A percentile compares a stretch with the other conserved stretches of the same genome.
These are phyloP conservation scores for Orius insidiosus DNA, from an alignment of 1,140 invertebrate genomes.

Conservation along the genomic window DNA sequence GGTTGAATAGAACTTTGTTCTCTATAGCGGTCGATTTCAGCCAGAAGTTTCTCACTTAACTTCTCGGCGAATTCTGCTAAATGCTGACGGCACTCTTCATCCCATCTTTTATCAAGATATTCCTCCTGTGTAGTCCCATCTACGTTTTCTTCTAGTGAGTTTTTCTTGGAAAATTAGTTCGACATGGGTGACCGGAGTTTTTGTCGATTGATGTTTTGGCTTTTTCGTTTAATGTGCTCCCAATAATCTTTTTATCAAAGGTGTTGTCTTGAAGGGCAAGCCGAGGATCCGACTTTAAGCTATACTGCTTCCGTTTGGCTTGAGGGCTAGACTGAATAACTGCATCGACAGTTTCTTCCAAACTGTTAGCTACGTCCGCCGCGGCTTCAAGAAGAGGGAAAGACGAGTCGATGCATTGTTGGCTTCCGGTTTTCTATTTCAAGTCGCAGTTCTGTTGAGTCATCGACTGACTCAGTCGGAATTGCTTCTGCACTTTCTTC, in stretches of 20 bases:
- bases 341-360: conserved; percentile 47
- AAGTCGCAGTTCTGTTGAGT: conserved; percentile 3
- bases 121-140: too few relatives aligned
- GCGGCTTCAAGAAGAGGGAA: conserved; percentile 40
- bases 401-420: conserved; percentile 10
- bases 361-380: conserved; percentile 41
- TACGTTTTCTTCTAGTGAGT: too few relatives aligned
- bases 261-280: conserved; percentile 17
- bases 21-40: conserved; percentile 52
- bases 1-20: conserved; percentile 19
- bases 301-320: conserved; percentile 30
- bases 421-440: conserved; percentile 15
- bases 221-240: neutral
- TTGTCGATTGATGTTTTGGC: neutral
- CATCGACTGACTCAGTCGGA: neutral
- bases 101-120: conserved; percentile 26
- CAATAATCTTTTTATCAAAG: neutral
- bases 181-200: too few relatives aligned
- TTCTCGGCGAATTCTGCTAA: conserved; percentile 61
- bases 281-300: conserved; percentile 27
- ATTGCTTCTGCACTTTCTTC: neutral
- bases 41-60: conserved; percentile 48
- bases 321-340: conserved; percentile 38
- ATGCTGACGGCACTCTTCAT: conserved; percentile 44
- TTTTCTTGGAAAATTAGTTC: too few relatives aligned